Evolutionary conservation across 2,888 invertebrate genomes (phyloP).

Genomic region (Lucinisca nassula): DNA sequence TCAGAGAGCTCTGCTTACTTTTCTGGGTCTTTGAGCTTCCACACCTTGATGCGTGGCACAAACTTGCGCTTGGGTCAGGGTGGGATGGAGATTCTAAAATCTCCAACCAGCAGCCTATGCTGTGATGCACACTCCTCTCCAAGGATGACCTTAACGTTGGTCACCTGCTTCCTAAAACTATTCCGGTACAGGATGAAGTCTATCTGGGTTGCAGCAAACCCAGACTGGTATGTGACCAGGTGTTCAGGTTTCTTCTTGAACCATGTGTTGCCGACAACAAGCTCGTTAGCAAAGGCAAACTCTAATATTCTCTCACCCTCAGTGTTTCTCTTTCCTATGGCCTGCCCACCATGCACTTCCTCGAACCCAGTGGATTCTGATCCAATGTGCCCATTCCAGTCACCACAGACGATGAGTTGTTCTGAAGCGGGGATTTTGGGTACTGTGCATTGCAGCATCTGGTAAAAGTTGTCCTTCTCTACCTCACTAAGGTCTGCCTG

Average conservation of each 20-base stretch:
- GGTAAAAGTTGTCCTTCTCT: conserved; percentile 36
- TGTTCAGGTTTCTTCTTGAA: conserved; percentile 24
- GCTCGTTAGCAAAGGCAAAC: conserved; percentile 38
- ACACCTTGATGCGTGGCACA: conserved; percentile 21
- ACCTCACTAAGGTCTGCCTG: conserved; percentile 15
- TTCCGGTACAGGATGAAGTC: conserved; percentile 29
- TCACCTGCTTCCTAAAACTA: conserved; percentile 18
- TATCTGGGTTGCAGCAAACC: conserved; percentile 17
- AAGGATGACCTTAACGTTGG: conserved; percentile 36
- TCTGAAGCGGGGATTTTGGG: conserved; percentile 32
- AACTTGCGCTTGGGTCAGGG: conserved; percentile 21
- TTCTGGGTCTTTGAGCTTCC: conserved; percentile 19
- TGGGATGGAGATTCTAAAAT: conserved; percentile 24
- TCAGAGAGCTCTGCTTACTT: neutral
- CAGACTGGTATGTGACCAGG: conserved; percentile 25
- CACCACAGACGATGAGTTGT: conserved; percentile 4
- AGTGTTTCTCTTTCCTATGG: conserved; percentile 9
- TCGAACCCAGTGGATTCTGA: conserved; percentile 21
- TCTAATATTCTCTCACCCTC: conserved; percentile 33
- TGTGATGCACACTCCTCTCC: conserved; percentile 30
- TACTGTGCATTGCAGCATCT: conserved; percentile 23
- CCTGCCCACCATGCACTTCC: conserved; percentile 19
- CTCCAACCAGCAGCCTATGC: conserved; percentile 30
- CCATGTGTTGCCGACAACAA: conserved; percentile 35
- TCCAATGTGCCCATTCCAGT: conserved; percentile 43